Base-by-base conservation (phyloP, 2,888 invertebrate species). In the Volucella inanis region DNA sequence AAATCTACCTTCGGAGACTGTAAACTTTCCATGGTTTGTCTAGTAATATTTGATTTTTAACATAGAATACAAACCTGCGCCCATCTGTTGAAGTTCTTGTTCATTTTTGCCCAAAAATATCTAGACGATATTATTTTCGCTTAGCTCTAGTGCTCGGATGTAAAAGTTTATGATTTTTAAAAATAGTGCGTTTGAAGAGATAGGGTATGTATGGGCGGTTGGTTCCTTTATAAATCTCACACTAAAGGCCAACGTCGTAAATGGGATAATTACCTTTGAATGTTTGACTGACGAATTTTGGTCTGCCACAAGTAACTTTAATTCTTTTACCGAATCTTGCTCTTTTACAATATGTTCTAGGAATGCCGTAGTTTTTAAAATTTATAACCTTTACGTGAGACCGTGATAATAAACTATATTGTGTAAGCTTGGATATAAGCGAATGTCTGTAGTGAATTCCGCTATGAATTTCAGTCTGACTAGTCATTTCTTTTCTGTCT, bases 71-170 rank as follows among this genome's bases (percentile, higher is more conserved):
- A 71, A 61, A 43, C 45, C 15, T 43, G 8, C 11, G 61, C 45
- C 41, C 52, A 72, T 45, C 67, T 18, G 22, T 71, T 71, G 0
- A 71, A 15, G 3, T 59, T 41, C 2, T 41, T 22, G 18, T 74
- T 64, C 22, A 74, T 74, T 11, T 64, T 64, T 9, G 47, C 43
- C 74, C 52, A 74, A 39, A 54, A 74, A 6, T 74, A 74, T 8
- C 39, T 62, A 52, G 14, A 3, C 1, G 47, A 47, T 10, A 64
- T 74, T 9, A 74, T 47, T 64, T 64, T 64, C 54, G 54, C 45
- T 41, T 74, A 38, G 74, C 61, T 10, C 11, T 45, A 47, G 38
- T 14, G 54, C 15, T 49, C 18, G 41, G 54, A 41, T 64, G 74
- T 10, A 64, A 55, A 1, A 74, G 45, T 8, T 6, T 18, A 38